Conservation (phyloP, 2,113 vertebrate genomes). For the Grantiella picta region DNA sequence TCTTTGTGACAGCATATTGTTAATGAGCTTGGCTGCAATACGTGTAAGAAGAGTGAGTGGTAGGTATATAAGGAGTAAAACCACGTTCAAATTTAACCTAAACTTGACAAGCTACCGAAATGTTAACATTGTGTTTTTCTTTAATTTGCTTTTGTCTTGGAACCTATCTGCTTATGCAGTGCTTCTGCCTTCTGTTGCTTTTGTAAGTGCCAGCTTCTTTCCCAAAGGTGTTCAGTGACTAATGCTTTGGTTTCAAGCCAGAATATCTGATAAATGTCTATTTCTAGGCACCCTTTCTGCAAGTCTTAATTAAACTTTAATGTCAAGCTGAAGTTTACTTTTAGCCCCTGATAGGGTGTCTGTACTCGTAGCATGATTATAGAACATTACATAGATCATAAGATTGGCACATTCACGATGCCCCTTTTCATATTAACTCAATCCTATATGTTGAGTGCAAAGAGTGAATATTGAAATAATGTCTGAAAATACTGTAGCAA, state of each 20-base stretch:
- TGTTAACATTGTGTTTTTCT: constrained; percentile 60
- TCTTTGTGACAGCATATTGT: constrained; percentile 28
- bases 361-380: constrained; percentile 7
- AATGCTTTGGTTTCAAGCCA: constrained; percentile 81
- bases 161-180: constrained; percentile 68
- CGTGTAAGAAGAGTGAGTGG: neutral
- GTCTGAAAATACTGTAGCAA: neutral
- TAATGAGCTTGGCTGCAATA: constrained; percentile 48
- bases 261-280: constrained; percentile 80
- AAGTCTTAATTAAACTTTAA: constrained; percentile 83
- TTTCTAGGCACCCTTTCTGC: constrained; percentile 74
- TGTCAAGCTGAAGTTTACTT: constrained; percentile 78
- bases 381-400: neutral
- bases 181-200: constrained; percentile 80
- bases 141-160: constrained; percentile 70
- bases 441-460: neutral
- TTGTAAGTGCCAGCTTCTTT: constrained; percentile 75
- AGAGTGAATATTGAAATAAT: neutral
- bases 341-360: constrained; percentile 19
- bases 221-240: constrained; percentile 83
- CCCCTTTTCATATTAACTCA: neutral
- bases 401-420: neutral
- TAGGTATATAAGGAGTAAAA: constrained; percentile 15
- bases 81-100: constrained; percentile 32
- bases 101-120: constrained; percentile 30